These are phyloP conservation scores for Andrena bicolor DNA, from an alignment of 2,888 invertebrate species.

Conservation along the genomic window DNA sequence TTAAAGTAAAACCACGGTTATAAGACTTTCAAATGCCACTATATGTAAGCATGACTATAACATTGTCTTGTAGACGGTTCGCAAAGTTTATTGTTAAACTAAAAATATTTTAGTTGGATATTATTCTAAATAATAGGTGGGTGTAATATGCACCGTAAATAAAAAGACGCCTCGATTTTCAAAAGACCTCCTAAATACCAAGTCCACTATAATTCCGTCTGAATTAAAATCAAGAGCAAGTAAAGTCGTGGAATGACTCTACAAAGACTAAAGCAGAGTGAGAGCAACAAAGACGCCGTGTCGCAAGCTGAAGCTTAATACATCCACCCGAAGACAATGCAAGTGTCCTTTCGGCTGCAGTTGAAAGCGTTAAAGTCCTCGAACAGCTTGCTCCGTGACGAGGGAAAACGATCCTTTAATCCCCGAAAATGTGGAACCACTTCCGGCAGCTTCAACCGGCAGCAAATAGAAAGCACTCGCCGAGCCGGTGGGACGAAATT, in stretches of 20 bases:
- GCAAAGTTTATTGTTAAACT: slow-evolving; percentile 9
- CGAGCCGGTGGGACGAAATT: slow-evolving; percentile 41
- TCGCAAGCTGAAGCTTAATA: too few relatives aligned
- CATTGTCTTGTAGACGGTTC: neutral
- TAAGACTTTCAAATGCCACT: slow-evolving; percentile 33
- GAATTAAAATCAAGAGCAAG: too few relatives aligned
- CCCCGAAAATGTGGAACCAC: slow-evolving; percentile 6
- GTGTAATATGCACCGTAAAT: too few relatives aligned
- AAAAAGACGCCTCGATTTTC: too few relatives aligned
- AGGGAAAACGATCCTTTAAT: slow-evolving; percentile 29
- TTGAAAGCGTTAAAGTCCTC: neutral
- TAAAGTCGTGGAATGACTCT: too few relatives aligned
- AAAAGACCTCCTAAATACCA: too few relatives aligned
- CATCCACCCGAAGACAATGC: neutral
- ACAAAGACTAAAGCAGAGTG: too few relatives aligned
- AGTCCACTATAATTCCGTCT: too few relatives aligned
- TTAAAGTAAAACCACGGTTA: slow-evolving; percentile 25
- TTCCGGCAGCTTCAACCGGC: slow-evolving; percentile 19
- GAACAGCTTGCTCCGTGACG: neutral
- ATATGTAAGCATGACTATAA: slow-evolving; percentile 28
- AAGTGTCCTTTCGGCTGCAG: neutral
- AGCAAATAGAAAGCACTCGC: slow-evolving; percentile 34
- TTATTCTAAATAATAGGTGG: neutral
- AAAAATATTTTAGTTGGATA: neutral
- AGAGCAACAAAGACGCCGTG: too few relatives aligned